A percentile compares a stretch with the other conserved stretches of the same genome.
These are phyloP conservation scores for Torymus aiolomorphi DNA, from an alignment of 2,888 invertebrate species.

Conservation along the genomic window DNA sequence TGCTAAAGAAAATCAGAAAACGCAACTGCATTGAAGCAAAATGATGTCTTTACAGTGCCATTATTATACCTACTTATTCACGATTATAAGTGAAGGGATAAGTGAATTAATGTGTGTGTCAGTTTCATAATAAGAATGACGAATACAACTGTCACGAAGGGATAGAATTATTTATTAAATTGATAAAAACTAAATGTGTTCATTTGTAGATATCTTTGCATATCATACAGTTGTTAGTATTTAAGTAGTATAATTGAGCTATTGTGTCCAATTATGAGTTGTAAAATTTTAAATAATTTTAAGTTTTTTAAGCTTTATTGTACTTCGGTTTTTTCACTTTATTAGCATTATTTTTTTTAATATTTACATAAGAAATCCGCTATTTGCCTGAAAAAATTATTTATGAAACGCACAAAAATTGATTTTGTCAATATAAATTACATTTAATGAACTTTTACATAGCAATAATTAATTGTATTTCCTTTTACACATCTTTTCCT, in stretches of 20 bases:
- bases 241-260: too few relatives aligned
- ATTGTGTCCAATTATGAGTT: too few relatives aligned
- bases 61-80: slow-evolving; percentile 49
- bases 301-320: too few relatives aligned
- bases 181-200: slow-evolving; percentile 34
- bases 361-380: too few relatives aligned
- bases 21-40: slow-evolving; percentile 23
- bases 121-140: slow-evolving; percentile 46
- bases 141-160: slow-evolving; percentile 37
- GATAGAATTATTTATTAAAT: slow-evolving; percentile 37
- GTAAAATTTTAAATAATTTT: too few relatives aligned
- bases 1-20: slow-evolving; percentile 16
- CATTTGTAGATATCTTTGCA: slow-evolving; percentile 49
- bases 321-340: too few relatives aligned
- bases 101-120: slow-evolving; percentile 49
- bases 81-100: slow-evolving; percentile 43
- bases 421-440: too few relatives aligned
- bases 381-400: too few relatives aligned
- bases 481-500: slow-evolving; percentile 18
- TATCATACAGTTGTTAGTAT: slow-evolving; percentile 38
- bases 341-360: too few relatives aligned
- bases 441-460: too few relatives aligned
- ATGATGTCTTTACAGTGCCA: slow-evolving; percentile 54
- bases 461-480: not conserved
- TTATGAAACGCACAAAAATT: too few relatives aligned